Evolutionary conservation across 2,113 vertebrate species (phyloP), one percentile per base, ranked within the genome.

Genomic region (Amblyopsis rosae): DNA sequence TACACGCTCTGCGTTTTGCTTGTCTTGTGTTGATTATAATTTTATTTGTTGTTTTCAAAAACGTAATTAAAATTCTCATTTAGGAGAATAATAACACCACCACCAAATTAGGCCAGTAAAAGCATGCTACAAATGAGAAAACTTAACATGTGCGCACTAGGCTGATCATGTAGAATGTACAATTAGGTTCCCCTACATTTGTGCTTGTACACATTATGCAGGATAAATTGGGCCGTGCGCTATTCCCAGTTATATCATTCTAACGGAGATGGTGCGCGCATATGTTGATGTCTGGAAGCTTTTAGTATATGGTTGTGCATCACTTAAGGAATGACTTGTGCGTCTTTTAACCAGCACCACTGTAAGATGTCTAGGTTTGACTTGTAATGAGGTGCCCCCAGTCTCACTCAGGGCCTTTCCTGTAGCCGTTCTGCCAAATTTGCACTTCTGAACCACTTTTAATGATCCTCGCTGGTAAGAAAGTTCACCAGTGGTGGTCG

Each of bases 351-450:
- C 75, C 77, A 72, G 76, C 75, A 80, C 19, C 19, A 19, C 19
- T 19, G 71, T 79, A 84, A 87, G 84, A 72, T 80, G 80, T 90
- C 77, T 89, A 59, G 81, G 77, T 78, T 80, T 67, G 73, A 8
- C 73, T 69, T 26, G 68, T 89, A 89, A 89, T 85, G 86, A 90
- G 82, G 67, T 80, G 82, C 87, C 80, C 86, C 70, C 66, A 87
- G 70, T 59, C 71, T 84, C 61, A 51, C 85, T 82, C 71, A 65
- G 59, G 79, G 86, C 77, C 62, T 66, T 65, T 79, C 15, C 66
- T 74, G 70, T 68, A 69, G 76, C 70, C 60, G 69, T 76, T 69
- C 70, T 80, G 72, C 83, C 89, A 87, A 81, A 83, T 88, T 72
- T 83, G 70, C 76, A 76, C 67, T 77, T 85, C 79, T 76, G 81